Base-by-base conservation (phyloP, 2,113 vertebrate genomes). In the Phyllopteryx taeniolatus region DNA sequence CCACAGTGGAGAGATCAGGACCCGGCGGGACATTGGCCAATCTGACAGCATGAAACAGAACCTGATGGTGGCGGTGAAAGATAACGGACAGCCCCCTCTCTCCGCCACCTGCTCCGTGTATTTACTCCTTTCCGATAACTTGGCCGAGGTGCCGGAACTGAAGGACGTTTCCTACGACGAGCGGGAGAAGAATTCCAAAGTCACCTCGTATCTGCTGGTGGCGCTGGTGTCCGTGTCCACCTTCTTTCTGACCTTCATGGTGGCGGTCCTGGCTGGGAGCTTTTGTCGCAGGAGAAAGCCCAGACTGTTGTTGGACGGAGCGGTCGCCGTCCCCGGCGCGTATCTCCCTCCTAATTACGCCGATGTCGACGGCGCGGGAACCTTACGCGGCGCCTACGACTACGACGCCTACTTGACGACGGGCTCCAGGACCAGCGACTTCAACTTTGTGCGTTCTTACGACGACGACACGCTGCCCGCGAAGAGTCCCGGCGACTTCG, bases 1-100 rank as follows among this genome's bases (percentile, higher is more conserved):
- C 59, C 92, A 94, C 86, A 95, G 78, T 0, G 95, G 94, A 73
- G 94, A 95, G 79, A 89, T 96, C 75, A 90, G 90, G 83, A 94
- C 92, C 0, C 90, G 91, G 47, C 92, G 94, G 19, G 90, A 92
- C 67, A 86, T 95, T 68, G 92, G 64, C 14, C 93, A 95, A 78
- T 90, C 92, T 57, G 95, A 96, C 0, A 74, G 72, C 31, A 92
- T 86, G 1, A 91, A 92, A 80, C 95, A 96, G 67, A 93, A 86
- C 0, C 83, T 96, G 49, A 76, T 92, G 13, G 90, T 95, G 78
- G 81, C 93, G 68, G 90, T 96, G 71, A 92, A 91, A 86, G 95
- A 95, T 84, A 93, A 94, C 0, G 94, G 95, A 43, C 85, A 80
- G 73, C 93, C 94, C 7, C 73, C 90, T 19, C 91, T 91, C 13